Evolutionary conservation across 2,888 invertebrate genomes (phyloP).

Genomic region (Ophioninae sp.): DNA sequence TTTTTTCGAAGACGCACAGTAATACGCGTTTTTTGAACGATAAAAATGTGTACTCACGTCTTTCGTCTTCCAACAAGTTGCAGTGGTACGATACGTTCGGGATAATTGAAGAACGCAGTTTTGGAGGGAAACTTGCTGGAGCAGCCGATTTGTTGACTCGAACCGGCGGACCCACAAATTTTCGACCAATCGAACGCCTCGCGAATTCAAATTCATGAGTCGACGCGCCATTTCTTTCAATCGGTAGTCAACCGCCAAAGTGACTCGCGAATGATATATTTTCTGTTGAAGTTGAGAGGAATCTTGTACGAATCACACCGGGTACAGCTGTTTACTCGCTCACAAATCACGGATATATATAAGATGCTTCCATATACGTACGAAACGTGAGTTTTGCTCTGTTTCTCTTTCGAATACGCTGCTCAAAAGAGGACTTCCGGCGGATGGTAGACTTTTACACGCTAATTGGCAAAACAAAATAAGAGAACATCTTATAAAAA

Average conservation of each 20-base stretch:
- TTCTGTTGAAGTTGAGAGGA: neutral
- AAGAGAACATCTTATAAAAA: neutral
- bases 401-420: neutral
- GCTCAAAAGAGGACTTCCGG: too few species aligned
- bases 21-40: neutral
- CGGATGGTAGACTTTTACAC: neutral
- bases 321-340: neutral
- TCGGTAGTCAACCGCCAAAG: neutral
- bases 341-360: neutral
- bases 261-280: neutral
- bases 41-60: slow-evolving; percentile 65
- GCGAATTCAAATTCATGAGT: slow-evolving; percentile 67
- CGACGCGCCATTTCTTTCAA: slow-evolving; percentile 66
- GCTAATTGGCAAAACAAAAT: neutral
- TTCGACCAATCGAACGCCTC: slow-evolving; percentile 71
- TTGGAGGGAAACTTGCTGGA: slow-evolving; percentile 60
- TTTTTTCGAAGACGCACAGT: neutral
- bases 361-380: neutral
- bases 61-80: slow-evolving; percentile 63
- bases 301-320: neutral
- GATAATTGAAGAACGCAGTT: slow-evolving; percentile 33
- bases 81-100: slow-evolving; percentile 58
- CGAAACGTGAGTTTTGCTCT: neutral
- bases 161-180: slow-evolving; percentile 59
- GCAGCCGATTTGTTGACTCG: slow-evolving; percentile 60